Evolutionary conservation across 2,888 invertebrate species (phyloP).

Genomic region (Biston betularia): DNA sequence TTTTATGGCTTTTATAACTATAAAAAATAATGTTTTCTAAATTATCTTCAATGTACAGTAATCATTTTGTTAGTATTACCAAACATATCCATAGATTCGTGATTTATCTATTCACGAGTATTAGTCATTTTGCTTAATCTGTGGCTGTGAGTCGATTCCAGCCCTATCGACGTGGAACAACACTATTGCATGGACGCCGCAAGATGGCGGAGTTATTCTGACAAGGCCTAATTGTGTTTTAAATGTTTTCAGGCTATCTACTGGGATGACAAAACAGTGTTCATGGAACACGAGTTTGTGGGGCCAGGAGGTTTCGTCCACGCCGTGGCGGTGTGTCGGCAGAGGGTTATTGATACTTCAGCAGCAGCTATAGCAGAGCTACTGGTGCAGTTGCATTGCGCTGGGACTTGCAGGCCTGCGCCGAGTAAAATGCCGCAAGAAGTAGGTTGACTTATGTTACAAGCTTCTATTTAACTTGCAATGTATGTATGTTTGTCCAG

Average conservation of each 20-base stretch:
- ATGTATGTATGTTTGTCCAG: too few species aligned
- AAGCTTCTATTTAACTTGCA: too few species aligned
- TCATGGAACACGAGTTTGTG: constrained; percentile 93
- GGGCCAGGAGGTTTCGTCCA: constrained; percentile 91
- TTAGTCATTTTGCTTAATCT: neutral
- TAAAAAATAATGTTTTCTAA: too few species aligned
- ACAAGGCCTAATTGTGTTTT: too few species aligned
- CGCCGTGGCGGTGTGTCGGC: constrained; percentile 86
- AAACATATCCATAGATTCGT: too few species aligned
- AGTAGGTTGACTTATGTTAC: neutral
- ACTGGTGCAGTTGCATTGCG: constrained; percentile 82
- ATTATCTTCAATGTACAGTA: too few species aligned
- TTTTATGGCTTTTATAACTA: too few species aligned
- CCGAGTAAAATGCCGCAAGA: constrained; percentile 79
- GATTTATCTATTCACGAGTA: too few species aligned
- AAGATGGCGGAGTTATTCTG: too few species aligned
- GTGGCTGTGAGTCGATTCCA: neutral
- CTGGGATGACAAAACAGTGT: constrained; percentile 93
- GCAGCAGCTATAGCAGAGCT: constrained; percentile 79
- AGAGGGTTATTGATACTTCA: constrained; percentile 86
- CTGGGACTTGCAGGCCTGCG: constrained; percentile 70
- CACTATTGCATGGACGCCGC: too few species aligned
- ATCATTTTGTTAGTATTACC: too few species aligned
- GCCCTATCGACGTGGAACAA: neutral
- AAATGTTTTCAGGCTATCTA: constrained; percentile 69